Percentiles rank a stretch among this genome's conserved stretches.
phyloP scores from a whole-genome alignment of 1,140 invertebrate species.

The Zaprionus kolodkinae region DNA sequence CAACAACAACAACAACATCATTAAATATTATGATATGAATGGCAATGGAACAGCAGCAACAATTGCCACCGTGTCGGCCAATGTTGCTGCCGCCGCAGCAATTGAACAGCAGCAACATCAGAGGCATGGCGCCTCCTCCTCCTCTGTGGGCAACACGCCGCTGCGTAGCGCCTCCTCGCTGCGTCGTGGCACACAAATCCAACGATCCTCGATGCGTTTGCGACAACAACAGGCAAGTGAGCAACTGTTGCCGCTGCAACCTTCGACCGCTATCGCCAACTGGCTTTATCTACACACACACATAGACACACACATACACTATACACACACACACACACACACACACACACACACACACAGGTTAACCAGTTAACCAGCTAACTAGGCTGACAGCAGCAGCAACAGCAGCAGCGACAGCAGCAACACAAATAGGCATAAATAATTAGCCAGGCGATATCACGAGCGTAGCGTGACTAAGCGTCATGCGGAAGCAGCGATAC shows the following conservation, averaged over 20 bases:
- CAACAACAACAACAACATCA: constrained; percentile 57
- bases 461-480: neutral
- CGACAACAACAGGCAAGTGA: constrained; percentile 83
- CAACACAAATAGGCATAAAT: constrained; percentile 20
- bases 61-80: constrained; percentile 29
- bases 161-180: constrained; percentile 59
- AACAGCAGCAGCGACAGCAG: constrained; percentile 29
- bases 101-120: constrained; percentile 28
- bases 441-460: constrained; percentile 16
- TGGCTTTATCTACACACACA: constrained; percentile 62
- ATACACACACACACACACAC: constrained; percentile 12
- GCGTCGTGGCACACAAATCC: constrained; percentile 71
- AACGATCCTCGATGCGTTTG: constrained; percentile 75
- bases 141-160: constrained; percentile 34
- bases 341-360: constrained; percentile 9
- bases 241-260: constrained; percentile 40
- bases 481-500: neutral
- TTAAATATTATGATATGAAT: constrained; percentile 67
- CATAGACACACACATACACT: constrained; percentile 18
- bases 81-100: constrained; percentile 34
- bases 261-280: constrained; percentile 49
- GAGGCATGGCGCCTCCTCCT: constrained; percentile 2
- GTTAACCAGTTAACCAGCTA: constrained; percentile 64
- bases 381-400: constrained; percentile 69
- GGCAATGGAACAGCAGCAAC: constrained; percentile 51